Evolutionary conservation across 2,888 invertebrate species (phyloP).

Genomic region (Orthosia cruda): DNA sequence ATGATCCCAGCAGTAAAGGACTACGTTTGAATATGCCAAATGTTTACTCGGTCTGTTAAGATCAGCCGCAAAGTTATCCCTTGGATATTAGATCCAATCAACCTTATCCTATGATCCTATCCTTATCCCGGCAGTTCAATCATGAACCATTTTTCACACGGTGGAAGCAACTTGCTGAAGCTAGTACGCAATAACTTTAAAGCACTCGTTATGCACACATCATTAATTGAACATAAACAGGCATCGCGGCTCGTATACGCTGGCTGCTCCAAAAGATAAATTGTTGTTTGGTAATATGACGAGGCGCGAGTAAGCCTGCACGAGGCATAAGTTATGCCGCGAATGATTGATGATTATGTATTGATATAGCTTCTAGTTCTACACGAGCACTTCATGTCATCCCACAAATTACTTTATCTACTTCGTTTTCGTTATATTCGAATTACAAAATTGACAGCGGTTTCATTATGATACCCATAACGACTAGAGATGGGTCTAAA

Average conservation of each 20-base stretch:
- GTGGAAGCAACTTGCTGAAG: no score
- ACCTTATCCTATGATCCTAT: no score
- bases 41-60: neutral
- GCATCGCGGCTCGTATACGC: neutral
- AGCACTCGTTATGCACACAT: constrained; percentile 8
- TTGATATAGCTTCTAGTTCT: constrained; percentile 24
- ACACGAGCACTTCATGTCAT: constrained; percentile 32
- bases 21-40: no score
- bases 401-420: constrained; percentile 19
- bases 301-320: constrained; percentile 44
- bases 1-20: no score
- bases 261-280: constrained; percentile 48
- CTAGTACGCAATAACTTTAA: neutral
- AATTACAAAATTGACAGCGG: no score
- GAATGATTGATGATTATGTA: constrained; percentile 64
- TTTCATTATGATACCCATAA: no score
- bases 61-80: neutral
- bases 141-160: no score
- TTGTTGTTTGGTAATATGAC: constrained; percentile 55
- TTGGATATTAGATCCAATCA: neutral
- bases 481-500: no score
- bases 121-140: no score
- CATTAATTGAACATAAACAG: constrained; percentile 22
- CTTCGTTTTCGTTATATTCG: no score
- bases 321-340: constrained; percentile 51